phyloP scores from a whole-genome alignment of 1,140 invertebrate species.

The Acromyrmex heyeri region DNA sequence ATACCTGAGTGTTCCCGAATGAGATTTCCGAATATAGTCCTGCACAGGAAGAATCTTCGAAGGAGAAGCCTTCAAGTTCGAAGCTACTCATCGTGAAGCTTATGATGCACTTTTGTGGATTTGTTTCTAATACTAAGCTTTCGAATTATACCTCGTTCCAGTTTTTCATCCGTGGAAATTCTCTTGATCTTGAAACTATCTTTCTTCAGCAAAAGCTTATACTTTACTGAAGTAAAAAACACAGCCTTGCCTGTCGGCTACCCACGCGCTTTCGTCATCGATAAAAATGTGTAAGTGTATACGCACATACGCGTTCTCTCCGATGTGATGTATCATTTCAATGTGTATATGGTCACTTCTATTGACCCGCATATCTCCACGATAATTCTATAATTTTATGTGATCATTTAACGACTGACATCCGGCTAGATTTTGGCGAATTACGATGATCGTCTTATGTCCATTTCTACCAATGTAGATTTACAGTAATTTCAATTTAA shows the following conservation, averaged over 20 bases:
- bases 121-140: background rate
- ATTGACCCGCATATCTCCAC: constrained; percentile 5
- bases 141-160: background rate
- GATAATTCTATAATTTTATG: background rate
- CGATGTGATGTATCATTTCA: background rate
- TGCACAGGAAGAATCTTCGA: too few relatives aligned
- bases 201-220: background rate
- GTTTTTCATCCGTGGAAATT: background rate
- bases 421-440: background rate
- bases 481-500: too few relatives aligned
- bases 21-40: too few relatives aligned
- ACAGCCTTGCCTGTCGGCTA: background rate
- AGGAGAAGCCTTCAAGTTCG: background rate
- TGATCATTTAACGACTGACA: background rate
- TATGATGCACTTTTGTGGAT: background rate
- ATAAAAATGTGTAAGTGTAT: background rate
- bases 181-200: background rate
- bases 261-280: constrained; percentile 16
- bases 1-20: too few relatives aligned
- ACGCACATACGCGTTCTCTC: background rate
- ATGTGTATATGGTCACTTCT: background rate
- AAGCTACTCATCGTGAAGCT: background rate
- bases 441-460: background rate
- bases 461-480: too few relatives aligned
- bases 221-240: background rate